Base-by-base conservation (phyloP, 92 coral and sea anemone genomes). In the Isaurus tuberculatus region DNA sequence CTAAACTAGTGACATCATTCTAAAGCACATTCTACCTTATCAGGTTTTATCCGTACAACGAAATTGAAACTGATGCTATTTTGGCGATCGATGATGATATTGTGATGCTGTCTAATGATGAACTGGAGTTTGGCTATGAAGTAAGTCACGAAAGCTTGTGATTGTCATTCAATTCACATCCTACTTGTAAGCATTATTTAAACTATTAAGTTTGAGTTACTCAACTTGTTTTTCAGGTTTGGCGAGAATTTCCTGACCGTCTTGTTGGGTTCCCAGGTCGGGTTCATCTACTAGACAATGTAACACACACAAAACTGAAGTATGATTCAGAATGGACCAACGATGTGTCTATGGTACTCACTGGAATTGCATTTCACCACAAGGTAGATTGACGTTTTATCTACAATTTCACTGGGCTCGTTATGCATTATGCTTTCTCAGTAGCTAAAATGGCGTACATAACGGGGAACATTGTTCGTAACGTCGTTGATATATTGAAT, bases 261-360 rank as follows among this genome's bases (percentile, higher is more conserved):
- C 85, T 94, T 3, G 99, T 96, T 30, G 99, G 99, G 11, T 96
- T 96, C 68, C 99, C 99, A 19, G 99, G 98, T 36, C 96, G 99
- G 43, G 91, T 96, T 83, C 99, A 96, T 79, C 79, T 92, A 27
- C 42, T 71, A 70, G 91, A 87, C 49, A 94, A 96, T 83, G 88
- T 57, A 25, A 89, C 86, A 46, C 67, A 57, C 19, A 74, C 34
- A 15, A 43, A 65, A 64, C 84, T 90, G 13, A 96, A 93, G 87
- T 96, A 96, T 42, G 98, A 96, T 69, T 96, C 99, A 22, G 99
- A 94, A 83, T 96, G 99, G 99, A 89, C 98, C 2, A 96, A 94
- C 75, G 94, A 89, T 63, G 98, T 96, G 13, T 96, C 99, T 17
- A 96, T 96, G 98, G 98, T 96, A 29, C 90, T 96, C 2, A 96